Conservation (phyloP, 2,888 invertebrate species). For the Ochropacha duplaris region DNA sequence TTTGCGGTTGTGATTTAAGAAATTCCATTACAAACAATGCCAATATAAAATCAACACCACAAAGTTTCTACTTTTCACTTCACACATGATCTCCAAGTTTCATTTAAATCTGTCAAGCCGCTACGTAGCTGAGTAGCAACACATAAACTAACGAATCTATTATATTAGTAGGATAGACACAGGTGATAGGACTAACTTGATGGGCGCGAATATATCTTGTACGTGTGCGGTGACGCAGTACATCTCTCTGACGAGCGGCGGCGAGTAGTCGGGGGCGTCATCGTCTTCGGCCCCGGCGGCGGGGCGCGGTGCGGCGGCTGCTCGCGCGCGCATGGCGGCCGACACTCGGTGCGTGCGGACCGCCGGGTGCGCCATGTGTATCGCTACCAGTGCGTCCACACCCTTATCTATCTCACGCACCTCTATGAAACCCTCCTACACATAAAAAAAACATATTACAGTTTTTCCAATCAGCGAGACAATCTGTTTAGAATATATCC, state of each 20-base stretch:
- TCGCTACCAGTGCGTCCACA: constrained; percentile 88
- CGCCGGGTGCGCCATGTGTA: constrained; percentile 85
- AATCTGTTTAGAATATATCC: too few species aligned
- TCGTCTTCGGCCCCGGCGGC: constrained; percentile 14
- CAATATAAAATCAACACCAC: too few species aligned
- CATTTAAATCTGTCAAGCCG: too few species aligned
- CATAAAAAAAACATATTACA: not conserved
- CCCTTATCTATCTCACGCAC: constrained; percentile 89
- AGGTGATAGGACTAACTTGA: constrained; percentile 63
- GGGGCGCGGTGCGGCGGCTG: constrained; percentile 18
- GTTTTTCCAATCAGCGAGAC: too few species aligned
- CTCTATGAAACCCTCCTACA: constrained; percentile 83
- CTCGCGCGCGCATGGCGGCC: constrained; percentile 17
- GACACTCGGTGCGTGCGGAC: constrained; percentile 54
- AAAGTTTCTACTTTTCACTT: too few species aligned
- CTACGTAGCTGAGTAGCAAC: too few species aligned
- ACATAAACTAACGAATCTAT: too few species aligned
- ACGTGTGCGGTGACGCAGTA: constrained; percentile 87
- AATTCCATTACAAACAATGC: too few species aligned
- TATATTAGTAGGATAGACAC: too few species aligned
- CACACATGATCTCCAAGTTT: too few species aligned
- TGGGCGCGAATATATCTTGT: constrained; percentile 83
- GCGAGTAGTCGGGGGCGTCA: constrained; percentile 43
- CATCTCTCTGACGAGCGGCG: constrained; percentile 85
- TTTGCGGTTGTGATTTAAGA: too few species aligned